Evolutionary conservation across 2,888 invertebrate genomes (phyloP), one percentile per base, ranked within the genome.

Genomic region (Endomychus coccineus): DNA sequence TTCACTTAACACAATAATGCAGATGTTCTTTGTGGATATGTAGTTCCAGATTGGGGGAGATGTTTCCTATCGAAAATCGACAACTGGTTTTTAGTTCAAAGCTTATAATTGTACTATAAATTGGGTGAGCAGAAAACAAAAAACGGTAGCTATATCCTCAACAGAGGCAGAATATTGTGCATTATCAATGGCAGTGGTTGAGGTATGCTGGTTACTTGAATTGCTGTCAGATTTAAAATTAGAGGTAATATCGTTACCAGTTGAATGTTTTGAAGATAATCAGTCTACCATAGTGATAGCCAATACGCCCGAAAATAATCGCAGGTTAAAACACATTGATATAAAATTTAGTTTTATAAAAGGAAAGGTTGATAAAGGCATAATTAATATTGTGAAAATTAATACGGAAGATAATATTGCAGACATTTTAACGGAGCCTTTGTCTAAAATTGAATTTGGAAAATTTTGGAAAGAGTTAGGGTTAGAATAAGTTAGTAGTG

Each of bases 81-180:
- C 37, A 16, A 23, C 37, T n/a, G 37, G 38, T 38, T 38, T 12
- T 28, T 16, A 27, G 7, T 36, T 36, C 21, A 36, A 30, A n/a
- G 4, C 30, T 13, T 36, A 14, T 23, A 23, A 15, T 11, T 36
- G 36, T 19, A 29, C 29, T 16, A n/a, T n/a, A n/a, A 22, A 12
- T 7, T 37, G 37, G 37, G n/a, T 13, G 2, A 27, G 33, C 16
- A 39, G 29, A 12, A 35, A 38, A 16, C 33, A 38, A 22, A 15
- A 28, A n/a, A 28, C 14, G 11, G 15, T 28, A 14, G 15, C 29
- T n/a, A 31, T 31, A 5, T 31, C 31, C 4, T 22, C 31, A n/a
- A 22, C 22, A 14, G 31, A 21, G n/a, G 21, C 31, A 23, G 31
- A 31, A 12, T 34, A 25, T 5, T 7, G 9, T 3, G 34, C 25